These are phyloP conservation scores for Myotis davidii DNA, from an alignment of 2,113 vertebrate genomes.

Conservation along the genomic window DNA sequence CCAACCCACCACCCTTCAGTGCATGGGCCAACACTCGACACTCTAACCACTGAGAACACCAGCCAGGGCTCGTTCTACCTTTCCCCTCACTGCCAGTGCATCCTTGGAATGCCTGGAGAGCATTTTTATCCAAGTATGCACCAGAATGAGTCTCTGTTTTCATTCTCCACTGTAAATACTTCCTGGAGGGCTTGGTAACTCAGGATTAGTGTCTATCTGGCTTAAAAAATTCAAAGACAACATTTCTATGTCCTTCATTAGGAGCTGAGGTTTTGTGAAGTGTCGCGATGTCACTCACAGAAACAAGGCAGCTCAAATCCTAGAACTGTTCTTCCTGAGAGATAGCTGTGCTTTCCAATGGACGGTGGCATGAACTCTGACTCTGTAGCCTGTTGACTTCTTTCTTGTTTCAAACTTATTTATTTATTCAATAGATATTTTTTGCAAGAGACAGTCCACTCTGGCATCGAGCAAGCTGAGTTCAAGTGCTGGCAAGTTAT, in stretches of 20 bases:
- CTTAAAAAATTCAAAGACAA: not conserved
- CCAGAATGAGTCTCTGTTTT: not conserved
- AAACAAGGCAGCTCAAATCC: not conserved
- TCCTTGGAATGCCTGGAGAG: not conserved
- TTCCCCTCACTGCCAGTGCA: not conserved
- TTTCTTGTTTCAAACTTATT: not conserved
- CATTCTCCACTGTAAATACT: not conserved
- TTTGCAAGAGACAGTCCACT: not conserved
- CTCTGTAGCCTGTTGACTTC: not conserved
- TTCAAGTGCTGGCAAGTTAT: not conserved
- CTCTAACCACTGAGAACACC: too few relatives aligned
- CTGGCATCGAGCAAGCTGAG: not conserved
- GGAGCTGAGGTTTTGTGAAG: not conserved
- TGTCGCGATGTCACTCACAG: not conserved
- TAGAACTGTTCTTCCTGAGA: not conserved
- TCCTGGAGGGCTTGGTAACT: not conserved
- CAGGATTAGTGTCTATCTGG: not conserved
- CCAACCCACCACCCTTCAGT: too few relatives aligned
- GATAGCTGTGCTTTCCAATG: not conserved
- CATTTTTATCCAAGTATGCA: not conserved
- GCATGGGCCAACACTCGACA: too few relatives aligned
- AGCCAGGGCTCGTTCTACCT: not conserved
- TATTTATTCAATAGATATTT: not conserved
- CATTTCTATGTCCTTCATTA: not conserved
- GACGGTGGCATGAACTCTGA: too few relatives aligned